Evolutionary conservation across 2,113 vertebrate species (phyloP).

Genomic region (Phaetusa simplex): DNA sequence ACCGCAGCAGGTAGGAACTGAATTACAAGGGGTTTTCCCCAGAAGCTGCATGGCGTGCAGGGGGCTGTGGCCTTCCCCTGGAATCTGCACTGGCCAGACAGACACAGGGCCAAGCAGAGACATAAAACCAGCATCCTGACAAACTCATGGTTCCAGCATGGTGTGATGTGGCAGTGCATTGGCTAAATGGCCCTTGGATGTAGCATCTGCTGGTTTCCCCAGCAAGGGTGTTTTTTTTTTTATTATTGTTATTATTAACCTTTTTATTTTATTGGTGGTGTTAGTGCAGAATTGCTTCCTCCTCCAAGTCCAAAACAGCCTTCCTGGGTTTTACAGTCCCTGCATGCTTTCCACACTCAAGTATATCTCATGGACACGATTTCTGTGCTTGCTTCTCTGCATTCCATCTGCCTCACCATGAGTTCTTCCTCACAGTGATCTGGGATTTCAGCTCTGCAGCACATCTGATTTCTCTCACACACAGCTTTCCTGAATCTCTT

Average conservation of each 20-base stretch:
- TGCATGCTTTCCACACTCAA: background rate
- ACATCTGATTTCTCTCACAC: background rate
- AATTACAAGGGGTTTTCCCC: background rate
- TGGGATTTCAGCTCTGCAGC: background rate
- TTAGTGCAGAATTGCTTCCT: background rate
- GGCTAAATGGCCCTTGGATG: background rate
- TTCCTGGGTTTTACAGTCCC: background rate
- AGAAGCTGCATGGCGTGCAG: background rate
- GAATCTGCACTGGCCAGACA: background rate
- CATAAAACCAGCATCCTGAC: background rate
- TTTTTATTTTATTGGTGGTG: background rate
- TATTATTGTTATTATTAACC: background rate
- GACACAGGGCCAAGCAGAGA: background rate
- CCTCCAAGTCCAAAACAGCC: background rate
- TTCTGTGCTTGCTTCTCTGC: background rate
- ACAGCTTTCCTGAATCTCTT: background rate
- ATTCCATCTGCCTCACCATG: background rate
- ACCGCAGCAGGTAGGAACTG: background rate
- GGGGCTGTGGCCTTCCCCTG: background rate
- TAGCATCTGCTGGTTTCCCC: background rate
- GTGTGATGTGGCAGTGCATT: background rate
- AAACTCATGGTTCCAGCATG: background rate
- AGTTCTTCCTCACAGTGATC: background rate
- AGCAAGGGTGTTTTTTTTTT: background rate
- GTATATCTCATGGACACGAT: background rate